phyloP scores from a whole-genome alignment of 2,797 vertebrate genomes.

The Darevskia mixta region DNA sequence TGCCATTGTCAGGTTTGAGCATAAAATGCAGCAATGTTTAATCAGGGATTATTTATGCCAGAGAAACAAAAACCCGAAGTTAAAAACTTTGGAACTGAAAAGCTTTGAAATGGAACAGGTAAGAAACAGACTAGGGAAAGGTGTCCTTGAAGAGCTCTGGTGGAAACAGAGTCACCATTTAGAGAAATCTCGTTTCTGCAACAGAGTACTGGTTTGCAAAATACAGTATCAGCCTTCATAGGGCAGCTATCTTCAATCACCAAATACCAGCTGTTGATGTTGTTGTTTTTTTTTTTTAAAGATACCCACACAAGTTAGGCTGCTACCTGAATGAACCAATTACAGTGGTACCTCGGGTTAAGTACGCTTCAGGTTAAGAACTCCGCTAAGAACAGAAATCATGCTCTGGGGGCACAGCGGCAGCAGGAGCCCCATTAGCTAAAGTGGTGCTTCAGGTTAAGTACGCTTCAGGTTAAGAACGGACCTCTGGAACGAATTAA shows the following conservation, averaged over 20 bases:
- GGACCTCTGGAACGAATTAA: no score
- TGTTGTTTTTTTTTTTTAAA: neutral
- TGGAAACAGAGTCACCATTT: constrained; percentile 26
- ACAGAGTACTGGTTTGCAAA: constrained; percentile 28
- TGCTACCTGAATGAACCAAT: constrained; percentile 41
- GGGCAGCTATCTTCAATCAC: neutral
- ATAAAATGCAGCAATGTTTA: neutral
- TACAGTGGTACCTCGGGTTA: neutral
- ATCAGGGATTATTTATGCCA: neutral
- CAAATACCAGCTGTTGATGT: neutral
- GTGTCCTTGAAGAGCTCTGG: neutral
- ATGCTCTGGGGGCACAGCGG: no score
- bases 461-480: no score
- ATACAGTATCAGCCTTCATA: constrained; percentile 3
- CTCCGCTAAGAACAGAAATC: no score
- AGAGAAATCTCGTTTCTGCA: constrained; percentile 12
- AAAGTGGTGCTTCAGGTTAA: no score
- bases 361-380: no score
- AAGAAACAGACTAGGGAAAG: rapidly evolving
- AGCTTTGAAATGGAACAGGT: neutral
- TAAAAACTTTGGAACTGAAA: neutral
- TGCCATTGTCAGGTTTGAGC: neutral
- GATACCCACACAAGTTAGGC: neutral
- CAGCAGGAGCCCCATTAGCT: no score
- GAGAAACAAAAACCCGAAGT: neutral